Conservation (phyloP, 2,888 invertebrate species). For the Lepidocyrtinus sp. region DNA sequence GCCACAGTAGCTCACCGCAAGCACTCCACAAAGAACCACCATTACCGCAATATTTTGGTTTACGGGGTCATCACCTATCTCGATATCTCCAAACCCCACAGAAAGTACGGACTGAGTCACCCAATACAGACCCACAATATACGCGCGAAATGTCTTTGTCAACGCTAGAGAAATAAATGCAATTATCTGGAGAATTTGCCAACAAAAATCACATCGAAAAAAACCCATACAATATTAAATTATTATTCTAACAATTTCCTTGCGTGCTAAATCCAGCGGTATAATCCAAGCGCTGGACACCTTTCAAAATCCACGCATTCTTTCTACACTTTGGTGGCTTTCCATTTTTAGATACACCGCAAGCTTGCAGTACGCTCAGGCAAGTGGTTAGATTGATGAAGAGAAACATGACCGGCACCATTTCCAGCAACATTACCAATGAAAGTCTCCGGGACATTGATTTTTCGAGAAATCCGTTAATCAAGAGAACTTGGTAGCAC, state of each 20-base stretch:
- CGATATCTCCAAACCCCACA: conserved; percentile 66
- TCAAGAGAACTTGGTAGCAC: conserved; percentile 55
- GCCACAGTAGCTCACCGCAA: conserved; percentile 46
- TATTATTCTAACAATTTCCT: neutral
- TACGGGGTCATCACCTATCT: conserved; percentile 6
- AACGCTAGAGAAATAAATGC: conserved; percentile 20
- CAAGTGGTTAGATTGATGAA: conserved; percentile 62
- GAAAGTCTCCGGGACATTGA: conserved; percentile 63
- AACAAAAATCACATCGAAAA: neutral
- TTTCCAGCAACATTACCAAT: conserved; percentile 66
- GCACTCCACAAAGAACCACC: conserved; percentile 53
- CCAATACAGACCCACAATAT: conserved; percentile 64
- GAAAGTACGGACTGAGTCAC: conserved; percentile 51
- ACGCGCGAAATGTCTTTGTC: conserved; percentile 45
- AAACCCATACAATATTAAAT: neutral
- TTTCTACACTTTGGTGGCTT: conserved; percentile 30
- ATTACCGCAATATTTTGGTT: conserved; percentile 57
- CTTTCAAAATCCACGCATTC: conserved; percentile 63
- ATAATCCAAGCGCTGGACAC: conserved; percentile 39
- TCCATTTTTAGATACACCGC: conserved; percentile 44
- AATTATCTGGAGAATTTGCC: neutral
- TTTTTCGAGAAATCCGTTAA: conserved; percentile 50
- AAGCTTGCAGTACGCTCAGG: conserved; percentile 50
- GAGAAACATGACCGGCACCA: conserved; percentile 63
- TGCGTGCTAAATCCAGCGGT: neutral